Conservation (phyloP, 2,113 vertebrate genomes). For the Cranoglanis bouderius region DNA sequence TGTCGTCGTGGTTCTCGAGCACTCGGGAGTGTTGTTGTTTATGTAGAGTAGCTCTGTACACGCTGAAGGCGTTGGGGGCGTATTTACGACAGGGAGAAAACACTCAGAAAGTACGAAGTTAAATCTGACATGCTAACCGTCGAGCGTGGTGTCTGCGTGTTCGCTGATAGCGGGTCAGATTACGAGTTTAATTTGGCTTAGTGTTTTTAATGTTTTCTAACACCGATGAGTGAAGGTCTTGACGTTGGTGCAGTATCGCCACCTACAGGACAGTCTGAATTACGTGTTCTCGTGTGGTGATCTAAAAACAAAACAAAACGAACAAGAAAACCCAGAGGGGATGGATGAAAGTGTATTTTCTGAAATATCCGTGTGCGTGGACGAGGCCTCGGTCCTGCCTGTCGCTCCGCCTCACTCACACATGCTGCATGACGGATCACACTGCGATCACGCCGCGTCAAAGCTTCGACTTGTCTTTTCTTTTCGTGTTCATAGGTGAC, state of each 20-base stretch:
- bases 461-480: slow-evolving; percentile 63
- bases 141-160: neutral
- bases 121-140: neutral
- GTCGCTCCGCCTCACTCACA: slow-evolving; percentile 66
- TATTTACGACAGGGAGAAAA: neutral
- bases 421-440: slow-evolving; percentile 87
- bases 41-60: neutral
- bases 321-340: neutral
- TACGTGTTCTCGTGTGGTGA: neutral
- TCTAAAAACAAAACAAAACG: neutral
- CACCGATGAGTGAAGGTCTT: neutral
- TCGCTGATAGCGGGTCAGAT: neutral
- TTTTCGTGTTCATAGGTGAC: slow-evolving; percentile 64
- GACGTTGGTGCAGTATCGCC: neutral
- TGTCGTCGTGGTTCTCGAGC: neutral
- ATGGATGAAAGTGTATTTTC: neutral
- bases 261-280: neutral
- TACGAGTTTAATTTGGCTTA: neutral
- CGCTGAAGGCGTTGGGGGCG: neutral
- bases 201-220: neutral
- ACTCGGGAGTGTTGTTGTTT: neutral
- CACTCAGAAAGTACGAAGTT: neutral
- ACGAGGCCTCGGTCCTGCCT: slow-evolving; percentile 61
- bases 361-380: neutral
- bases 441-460: slow-evolving; percentile 69